Base-by-base conservation (phyloP, 2,797 vertebrate species). In the Tokudaia tokunoshimensis region DNA sequence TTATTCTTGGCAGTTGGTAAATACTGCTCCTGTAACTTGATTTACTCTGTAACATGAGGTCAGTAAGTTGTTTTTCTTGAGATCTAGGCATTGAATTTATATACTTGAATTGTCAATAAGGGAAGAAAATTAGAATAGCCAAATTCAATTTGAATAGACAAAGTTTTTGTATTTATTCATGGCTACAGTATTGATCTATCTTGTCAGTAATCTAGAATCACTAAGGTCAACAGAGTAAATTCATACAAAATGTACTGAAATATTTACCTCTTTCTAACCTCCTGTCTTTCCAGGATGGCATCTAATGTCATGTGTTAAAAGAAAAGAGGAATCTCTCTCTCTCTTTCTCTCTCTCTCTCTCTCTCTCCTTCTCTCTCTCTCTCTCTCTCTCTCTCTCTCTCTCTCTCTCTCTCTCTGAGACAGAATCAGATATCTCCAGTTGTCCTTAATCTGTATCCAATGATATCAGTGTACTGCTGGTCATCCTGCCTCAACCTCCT, bases 1-100 rank as follows among this genome's bases (percentile, higher is more conserved):
- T 95, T 93, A 87, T 91, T 96, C 81, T 80, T 19, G 47, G 67
- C 91, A 79, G 52, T 79, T 81, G 88, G 55, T 96, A 96, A 96
- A 92, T 93, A 88, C 41, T 91, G 85, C 26, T 85, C 29, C 26
- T 76, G 19, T 80, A 92, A 90, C 91, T 91, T 94, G 78, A 95
- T 91, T 93, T 96, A 78, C 72, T 80, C 41, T 94, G 19, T 92
- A 89, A 80, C 65, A 86, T 87, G 50, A 91, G 52, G 44, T 1
- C n/a, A 75, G 57, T 89, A 81, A 92, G 20, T 88, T 89, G 55
- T 65, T 93, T 84, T 70, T 82, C 31, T 50, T 31, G 63, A 89
- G 87, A 55, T 82, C 15, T 65, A 94, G 15, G 50, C 63, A 93
- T 91, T 57, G 14, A 63, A 90, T 94, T 93, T 76, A 29, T 74